Percentiles rank a stretch among this genome's conserved stretches.
Conservation (phyloP, 2,113 vertebrate species). For the Athene cunicularia region DNA sequence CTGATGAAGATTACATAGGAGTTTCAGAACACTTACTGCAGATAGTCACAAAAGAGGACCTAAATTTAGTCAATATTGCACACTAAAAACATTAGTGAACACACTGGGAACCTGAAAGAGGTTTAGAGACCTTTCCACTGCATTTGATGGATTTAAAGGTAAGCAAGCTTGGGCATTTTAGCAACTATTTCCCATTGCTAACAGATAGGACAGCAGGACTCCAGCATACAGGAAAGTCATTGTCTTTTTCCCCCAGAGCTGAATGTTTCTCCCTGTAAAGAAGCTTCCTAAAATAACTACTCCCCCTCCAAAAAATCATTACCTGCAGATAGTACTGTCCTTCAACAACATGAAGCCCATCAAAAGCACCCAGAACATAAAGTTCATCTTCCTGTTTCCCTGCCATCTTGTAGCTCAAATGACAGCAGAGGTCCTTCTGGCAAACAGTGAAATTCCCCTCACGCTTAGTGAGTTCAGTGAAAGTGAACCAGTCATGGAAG, state of each 20-base stretch:
- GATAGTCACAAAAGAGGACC: neutral
- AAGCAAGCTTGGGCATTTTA: neutral
- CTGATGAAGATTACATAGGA: neutral
- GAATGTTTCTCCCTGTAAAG: neutral
- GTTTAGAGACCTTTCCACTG: neutral
- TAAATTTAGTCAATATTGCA: neutral
- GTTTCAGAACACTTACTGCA: neutral
- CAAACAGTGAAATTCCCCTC: constrained; percentile 56
- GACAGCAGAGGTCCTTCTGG: constrained; percentile 75
- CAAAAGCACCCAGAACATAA: constrained; percentile 69
- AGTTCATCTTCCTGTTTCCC: constrained; percentile 59
- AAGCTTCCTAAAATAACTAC: neutral
- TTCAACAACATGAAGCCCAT: constrained; percentile 69
- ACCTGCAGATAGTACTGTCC: constrained; percentile 77
- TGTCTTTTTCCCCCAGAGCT: neutral
- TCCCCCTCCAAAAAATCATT: neutral
- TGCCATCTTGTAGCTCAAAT: constrained; percentile 65
- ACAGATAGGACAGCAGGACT: neutral
- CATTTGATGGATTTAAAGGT: neutral
- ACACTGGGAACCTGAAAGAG: neutral
- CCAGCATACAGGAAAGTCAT: neutral
- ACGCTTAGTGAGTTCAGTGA: constrained; percentile 39
- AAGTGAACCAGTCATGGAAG: constrained; percentile 72
- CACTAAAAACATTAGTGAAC: neutral
- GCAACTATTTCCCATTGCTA: neutral